Evolutionary conservation across 2,888 invertebrate species (phyloP).

Genomic region (Unio pictorum): DNA sequence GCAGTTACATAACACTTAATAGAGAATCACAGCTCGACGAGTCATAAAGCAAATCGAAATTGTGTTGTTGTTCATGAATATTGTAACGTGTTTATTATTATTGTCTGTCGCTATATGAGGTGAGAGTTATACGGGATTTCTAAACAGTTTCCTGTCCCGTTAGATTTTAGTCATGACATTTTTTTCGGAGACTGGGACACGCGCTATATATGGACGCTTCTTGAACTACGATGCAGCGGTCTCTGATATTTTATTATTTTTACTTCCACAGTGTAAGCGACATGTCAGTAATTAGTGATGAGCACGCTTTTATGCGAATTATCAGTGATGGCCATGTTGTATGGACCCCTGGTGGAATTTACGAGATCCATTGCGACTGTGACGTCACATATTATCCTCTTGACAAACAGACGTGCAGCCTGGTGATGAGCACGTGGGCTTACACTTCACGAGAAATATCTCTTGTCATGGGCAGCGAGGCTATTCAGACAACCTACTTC

Average conservation of each 20-base stretch:
- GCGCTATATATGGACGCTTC: too few relatives aligned
- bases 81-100: too few relatives aligned
- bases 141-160: too few relatives aligned
- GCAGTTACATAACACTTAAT: too few relatives aligned
- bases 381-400: constrained; percentile 38
- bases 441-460: constrained; percentile 25
- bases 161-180: too few relatives aligned
- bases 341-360: constrained; percentile 36
- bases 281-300: constrained; percentile 26
- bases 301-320: constrained; percentile 22
- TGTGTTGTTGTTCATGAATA: too few relatives aligned
- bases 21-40: too few relatives aligned
- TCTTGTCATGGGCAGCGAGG: constrained; percentile 3
- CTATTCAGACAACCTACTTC: constrained; percentile 2
- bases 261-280: constrained; percentile 15
- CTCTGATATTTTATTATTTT: not conserved
- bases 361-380: constrained; percentile 27
- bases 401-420: constrained; percentile 24
- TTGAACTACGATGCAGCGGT: too few relatives aligned
- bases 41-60: too few relatives aligned
- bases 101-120: too few relatives aligned
- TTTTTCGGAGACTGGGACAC: too few relatives aligned
- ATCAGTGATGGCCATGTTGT: constrained; percentile 8
- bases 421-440: constrained; percentile 30
- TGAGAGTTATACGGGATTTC: too few relatives aligned